phyloP scores from a whole-genome alignment of 2,797 vertebrate genomes.

The Bradypodion pumilum region DNA sequence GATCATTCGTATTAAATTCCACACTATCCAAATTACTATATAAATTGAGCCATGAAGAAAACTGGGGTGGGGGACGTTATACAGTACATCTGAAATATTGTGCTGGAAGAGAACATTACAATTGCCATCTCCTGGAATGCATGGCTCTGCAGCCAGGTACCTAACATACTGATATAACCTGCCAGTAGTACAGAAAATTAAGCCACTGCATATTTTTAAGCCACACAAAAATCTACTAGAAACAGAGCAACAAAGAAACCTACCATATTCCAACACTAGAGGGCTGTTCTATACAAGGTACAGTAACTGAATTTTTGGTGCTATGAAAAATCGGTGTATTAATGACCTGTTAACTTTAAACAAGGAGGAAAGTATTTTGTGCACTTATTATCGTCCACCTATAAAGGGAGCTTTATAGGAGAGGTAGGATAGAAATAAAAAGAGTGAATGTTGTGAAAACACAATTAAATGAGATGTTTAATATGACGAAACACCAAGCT shows the following conservation, averaged over 20 bases:
- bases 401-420: too few species aligned
- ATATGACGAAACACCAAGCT: not conserved
- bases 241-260: not conserved
- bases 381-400: too few species aligned
- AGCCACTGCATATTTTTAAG: not conserved
- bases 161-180: too few species aligned
- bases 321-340: not conserved
- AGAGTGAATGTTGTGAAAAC: not conserved
- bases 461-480: not conserved
- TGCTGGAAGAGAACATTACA: not conserved
- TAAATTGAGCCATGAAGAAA: too few species aligned
- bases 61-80: too few species aligned
- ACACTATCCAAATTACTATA: too few species aligned
- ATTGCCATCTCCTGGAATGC: too few species aligned
- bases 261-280: slow-evolving; percentile 38
- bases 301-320: not conserved
- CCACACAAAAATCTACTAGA: not conserved
- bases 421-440: too few species aligned
- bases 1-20: too few species aligned
- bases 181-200: too few species aligned
- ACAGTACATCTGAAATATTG: too few species aligned
- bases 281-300: slow-evolving; percentile 38
- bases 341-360: not conserved
- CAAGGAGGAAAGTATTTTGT: not conserved
- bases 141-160: too few species aligned